Evolutionary conservation across 1,140 invertebrate genomes (phyloP).

Genomic region (Propsilocerus akamusi): DNA sequence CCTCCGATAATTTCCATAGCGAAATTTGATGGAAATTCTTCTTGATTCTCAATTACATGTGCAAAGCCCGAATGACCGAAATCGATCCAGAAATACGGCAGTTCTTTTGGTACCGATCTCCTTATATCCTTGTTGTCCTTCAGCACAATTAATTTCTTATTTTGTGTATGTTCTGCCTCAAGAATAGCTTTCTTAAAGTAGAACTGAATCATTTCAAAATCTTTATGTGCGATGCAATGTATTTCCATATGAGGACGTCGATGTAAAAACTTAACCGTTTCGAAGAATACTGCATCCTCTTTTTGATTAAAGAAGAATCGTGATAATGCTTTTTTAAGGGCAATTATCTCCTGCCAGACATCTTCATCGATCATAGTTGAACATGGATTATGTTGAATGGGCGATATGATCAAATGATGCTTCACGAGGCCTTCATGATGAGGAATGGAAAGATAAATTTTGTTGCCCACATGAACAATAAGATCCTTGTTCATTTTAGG

Average conservation of each 20-base stretch:
- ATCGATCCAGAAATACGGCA: slow-evolving; percentile 86
- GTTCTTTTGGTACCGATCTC: slow-evolving; percentile 72
- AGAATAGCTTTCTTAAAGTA: slow-evolving; percentile 96
- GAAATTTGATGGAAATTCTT: slow-evolving; percentile 74
- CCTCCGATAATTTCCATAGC: slow-evolving; percentile 91
- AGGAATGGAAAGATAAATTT: slow-evolving; percentile 69
- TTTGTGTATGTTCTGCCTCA: slow-evolving; percentile 85
- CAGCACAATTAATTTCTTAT: slow-evolving; percentile 87
- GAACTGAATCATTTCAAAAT: slow-evolving; percentile 58
- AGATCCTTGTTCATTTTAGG: slow-evolving; percentile 66
- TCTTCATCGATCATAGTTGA: slow-evolving; percentile 80
- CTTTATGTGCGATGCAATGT: slow-evolving; percentile 57
- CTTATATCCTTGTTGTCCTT: slow-evolving; percentile 48
- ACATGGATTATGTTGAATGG: slow-evolving; percentile 60
- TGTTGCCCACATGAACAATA: slow-evolving; percentile 62
- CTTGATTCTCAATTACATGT: slow-evolving; percentile 91
- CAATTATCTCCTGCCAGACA: slow-evolving; percentile 72
- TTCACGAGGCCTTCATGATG: slow-evolving; percentile 55
- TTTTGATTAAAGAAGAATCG: slow-evolving; percentile 54
- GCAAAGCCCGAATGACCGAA: slow-evolving; percentile 88
- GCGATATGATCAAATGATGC: slow-evolving; percentile 76
- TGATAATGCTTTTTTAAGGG: slow-evolving; percentile 52
- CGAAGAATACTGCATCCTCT: slow-evolving; percentile 80
- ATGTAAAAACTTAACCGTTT: slow-evolving; percentile 57
- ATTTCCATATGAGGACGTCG: slow-evolving; percentile 69